Evolutionary conservation across 53 echinoderm and acorn worm genomes (phyloP), one percentile per base, ranked within the genome.

Genomic region (Astropecten irregularis): DNA sequence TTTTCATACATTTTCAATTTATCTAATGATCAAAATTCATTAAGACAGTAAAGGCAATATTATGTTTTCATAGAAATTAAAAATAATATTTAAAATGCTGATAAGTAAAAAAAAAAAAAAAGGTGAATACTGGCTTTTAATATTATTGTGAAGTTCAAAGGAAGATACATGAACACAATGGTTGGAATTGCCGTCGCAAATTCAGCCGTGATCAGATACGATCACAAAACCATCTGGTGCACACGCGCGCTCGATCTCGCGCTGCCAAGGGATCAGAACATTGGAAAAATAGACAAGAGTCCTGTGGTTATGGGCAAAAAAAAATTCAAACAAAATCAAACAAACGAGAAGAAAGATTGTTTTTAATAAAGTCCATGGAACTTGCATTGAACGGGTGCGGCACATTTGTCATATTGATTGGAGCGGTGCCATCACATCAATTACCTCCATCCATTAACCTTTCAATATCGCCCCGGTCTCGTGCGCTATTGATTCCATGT

Each of bases 341-440:
- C n/a, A n/a, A n/a, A n/a, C n/a, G n/a, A 62, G 31, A 20, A 57
- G 40, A 76, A 23, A 56, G 42, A 56, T 56, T 11, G 15, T 27
- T 27, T 11, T 27, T 36, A 32, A 79, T 60, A 79, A 79, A 79
- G 79, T 79, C 62, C 61, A 62, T 59, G 79, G 79, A 79, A 44
- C 62, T 46, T 26, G 49, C 79, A 79, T 79, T 62, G 79, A 79
- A 79, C 79, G 79, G 48, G 79, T 31, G 44, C 61, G 32, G 79
- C 56, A 70, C 68, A 84, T 84, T 84, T 84, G 84, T 84, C 84
- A 64, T 85, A 85, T 85, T 85, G 86, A 85, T 85, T 85, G 66
- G 74, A 30, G 65, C 61, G 62, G 69, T 60, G 85, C 85, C 76
- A 85, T 85, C 86, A 66, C 86, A 85, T 74, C 86, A 85, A 85